A percentile compares a stretch with the other conserved stretches of the same genome.
Conservation (phyloP, 2,113 vertebrate species). For the Varanus salvator region DNA sequence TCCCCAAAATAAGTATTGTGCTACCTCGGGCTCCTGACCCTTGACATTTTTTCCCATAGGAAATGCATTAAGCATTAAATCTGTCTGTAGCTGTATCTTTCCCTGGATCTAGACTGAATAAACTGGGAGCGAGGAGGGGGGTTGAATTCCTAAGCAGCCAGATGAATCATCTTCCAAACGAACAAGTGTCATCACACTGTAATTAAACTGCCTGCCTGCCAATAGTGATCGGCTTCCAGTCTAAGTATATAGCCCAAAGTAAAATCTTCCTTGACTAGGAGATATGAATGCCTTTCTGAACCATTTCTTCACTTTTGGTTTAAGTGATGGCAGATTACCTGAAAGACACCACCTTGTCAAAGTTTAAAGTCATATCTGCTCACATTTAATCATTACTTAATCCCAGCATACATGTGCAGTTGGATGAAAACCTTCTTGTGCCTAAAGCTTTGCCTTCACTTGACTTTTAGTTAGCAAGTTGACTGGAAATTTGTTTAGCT, state of each 20-base stretch:
- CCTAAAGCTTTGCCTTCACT: background rate
- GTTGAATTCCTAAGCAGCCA: conserved; percentile 60
- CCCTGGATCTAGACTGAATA: conserved; percentile 50
- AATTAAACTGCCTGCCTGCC: conserved; percentile 74
- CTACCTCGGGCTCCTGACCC: too few species aligned
- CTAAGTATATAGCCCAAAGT: conserved; percentile 44
- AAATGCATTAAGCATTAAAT: conserved; percentile 21
- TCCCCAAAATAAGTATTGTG: background rate
- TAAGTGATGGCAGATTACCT: background rate
- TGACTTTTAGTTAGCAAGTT: background rate
- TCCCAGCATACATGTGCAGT: background rate
- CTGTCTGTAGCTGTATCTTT: conserved; percentile 43
- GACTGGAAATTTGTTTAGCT: background rate
- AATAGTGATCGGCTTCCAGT: conserved; percentile 55
- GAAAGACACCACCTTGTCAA: background rate
- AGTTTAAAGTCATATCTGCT: conserved; percentile 6
- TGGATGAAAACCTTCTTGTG: background rate
- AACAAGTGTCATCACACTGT: conserved; percentile 68
- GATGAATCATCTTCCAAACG: conserved; percentile 68
- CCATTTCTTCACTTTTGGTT: background rate
- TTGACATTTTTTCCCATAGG: too few species aligned
- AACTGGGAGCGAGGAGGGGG: conserved; percentile 45
- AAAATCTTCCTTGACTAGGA: conserved; percentile 25
- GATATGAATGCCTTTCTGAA: conserved; percentile 16
- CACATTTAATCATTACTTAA: background rate